Conservation (phyloP, 2,888 invertebrate species). For the Bugula neritina region DNA sequence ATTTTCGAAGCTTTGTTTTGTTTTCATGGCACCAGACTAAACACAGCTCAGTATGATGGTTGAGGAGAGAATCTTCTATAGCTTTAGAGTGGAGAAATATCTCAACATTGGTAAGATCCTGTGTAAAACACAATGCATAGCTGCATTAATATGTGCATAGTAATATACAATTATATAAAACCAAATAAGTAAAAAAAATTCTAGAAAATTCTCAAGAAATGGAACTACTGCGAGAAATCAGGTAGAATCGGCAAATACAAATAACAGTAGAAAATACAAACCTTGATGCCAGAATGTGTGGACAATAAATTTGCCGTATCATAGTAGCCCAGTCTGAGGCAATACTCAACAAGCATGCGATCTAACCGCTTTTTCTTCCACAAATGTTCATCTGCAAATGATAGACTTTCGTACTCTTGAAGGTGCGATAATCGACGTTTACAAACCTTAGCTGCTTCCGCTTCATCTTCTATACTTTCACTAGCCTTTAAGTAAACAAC, state of each 20-base stretch:
- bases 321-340: constrained; percentile 88
- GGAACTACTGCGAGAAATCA: no score
- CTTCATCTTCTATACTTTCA: constrained; percentile 84
- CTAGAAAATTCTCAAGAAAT: no score
- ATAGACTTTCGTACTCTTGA: constrained; percentile 60
- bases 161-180: no score
- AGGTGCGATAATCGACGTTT: constrained; percentile 87
- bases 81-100: constrained; percentile 57
- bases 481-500: no score
- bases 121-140: constrained; percentile 29
- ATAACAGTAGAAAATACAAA: constrained; percentile 30
- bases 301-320: constrained; percentile 84
- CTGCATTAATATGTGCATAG: no score
- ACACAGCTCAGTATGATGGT: constrained; percentile 78
- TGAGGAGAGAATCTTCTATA: constrained; percentile 74
- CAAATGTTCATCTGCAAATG: constrained; percentile 57
- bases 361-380: constrained; percentile 84
- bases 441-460: constrained; percentile 82
- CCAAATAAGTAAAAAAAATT: no score
- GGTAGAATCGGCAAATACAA: no score
- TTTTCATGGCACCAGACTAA: constrained; percentile 94
- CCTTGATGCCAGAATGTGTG: constrained; percentile 62
- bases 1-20: constrained; percentile 84
- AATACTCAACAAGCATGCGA: constrained; percentile 93
- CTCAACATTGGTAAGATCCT: constrained; percentile 85